These are phyloP conservation scores for Solea senegalensis DNA, from an alignment of 2,113 vertebrate genomes.

Conservation along the genomic window DNA sequence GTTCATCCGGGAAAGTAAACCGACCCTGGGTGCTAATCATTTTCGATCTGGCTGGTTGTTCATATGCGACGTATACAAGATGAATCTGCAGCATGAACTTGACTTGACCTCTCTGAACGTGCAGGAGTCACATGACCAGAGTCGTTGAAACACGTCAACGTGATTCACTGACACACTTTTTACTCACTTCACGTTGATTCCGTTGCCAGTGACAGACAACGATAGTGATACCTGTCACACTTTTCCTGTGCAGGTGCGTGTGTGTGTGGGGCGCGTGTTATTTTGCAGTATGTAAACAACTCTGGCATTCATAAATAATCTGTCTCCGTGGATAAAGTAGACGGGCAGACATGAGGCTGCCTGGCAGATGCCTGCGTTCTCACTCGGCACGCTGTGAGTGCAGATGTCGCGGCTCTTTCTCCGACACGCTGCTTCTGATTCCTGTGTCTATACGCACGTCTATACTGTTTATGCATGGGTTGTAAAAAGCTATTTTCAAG, in stretches of 20 bases:
- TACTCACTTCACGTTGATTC: constrained; percentile 16
- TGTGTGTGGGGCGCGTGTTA: constrained; percentile 7
- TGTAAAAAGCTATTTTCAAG: not conserved
- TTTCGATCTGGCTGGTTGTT: constrained; percentile 17
- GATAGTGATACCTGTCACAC: constrained; percentile 19
- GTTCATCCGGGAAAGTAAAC: constrained; percentile 35
- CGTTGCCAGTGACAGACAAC: constrained; percentile 22
- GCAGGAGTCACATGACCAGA: not conserved
- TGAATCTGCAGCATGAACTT: not conserved
- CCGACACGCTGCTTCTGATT: constrained; percentile 11
- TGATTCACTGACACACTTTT: constrained; percentile 15
- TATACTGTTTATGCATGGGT: not conserved
- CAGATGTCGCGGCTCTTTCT: constrained; percentile 20
- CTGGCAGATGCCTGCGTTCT: constrained; percentile 28
- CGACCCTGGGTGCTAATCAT: not conserved
- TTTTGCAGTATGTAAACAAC: constrained; percentile 54
- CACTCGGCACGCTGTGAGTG: constrained; percentile 4
- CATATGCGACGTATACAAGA: constrained; percentile 1
- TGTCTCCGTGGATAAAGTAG: constrained; percentile 23
- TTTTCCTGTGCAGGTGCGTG: constrained; percentile 4
- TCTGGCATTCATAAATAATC: constrained; percentile 52
- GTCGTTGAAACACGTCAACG: constrained; percentile 9
- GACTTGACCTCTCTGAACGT: not conserved
- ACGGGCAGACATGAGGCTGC: constrained; percentile 22
- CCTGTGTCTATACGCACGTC: not conserved